Conservation (phyloP, 2,797 vertebrate genomes). For the Sphenodon punctatus region DNA sequence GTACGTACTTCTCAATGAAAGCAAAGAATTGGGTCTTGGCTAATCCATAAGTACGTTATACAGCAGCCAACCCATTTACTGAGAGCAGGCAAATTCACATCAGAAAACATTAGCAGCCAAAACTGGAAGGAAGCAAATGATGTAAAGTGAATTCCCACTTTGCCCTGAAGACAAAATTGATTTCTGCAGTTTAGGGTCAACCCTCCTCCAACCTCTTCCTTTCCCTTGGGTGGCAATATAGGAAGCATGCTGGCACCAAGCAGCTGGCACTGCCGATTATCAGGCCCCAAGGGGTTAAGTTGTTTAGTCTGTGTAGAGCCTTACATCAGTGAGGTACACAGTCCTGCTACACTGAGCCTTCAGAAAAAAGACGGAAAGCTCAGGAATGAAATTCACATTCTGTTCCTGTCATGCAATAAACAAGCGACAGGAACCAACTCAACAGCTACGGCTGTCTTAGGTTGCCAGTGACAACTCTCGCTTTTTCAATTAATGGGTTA, state of each 20-base stretch:
- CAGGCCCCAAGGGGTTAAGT: conserved; percentile 59
- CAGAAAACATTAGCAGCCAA: conserved; percentile 31
- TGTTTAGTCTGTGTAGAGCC: conserved; percentile 29
- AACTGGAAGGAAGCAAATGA: conserved; percentile 42
- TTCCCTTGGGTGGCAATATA: background rate
- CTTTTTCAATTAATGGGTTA: background rate
- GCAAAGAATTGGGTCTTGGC: background rate
- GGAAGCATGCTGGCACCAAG: conserved; percentile 10
- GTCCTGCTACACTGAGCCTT: background rate
- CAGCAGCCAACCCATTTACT: conserved; percentile 41
- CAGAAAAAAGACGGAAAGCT: background rate
- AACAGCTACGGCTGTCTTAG: background rate
- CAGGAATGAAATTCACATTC: background rate
- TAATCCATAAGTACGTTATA: conserved; percentile 49
- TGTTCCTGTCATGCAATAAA: conserved; percentile 14
- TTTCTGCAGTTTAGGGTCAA: conserved; percentile 56
- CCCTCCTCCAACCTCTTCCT: conserved; percentile 3
- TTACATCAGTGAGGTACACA: background rate
- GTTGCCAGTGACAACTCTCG: background rate
- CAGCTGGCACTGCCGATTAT: conserved; percentile 58
- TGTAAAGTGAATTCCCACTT: conserved; percentile 35
- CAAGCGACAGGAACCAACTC: accelerated
- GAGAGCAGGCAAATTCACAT: conserved; percentile 9
- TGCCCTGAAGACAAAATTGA: conserved; percentile 10
- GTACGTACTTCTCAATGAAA: background rate